Base-by-base conservation (phyloP, 2,113 vertebrate species). In the Emydura subglobosa region DNA sequence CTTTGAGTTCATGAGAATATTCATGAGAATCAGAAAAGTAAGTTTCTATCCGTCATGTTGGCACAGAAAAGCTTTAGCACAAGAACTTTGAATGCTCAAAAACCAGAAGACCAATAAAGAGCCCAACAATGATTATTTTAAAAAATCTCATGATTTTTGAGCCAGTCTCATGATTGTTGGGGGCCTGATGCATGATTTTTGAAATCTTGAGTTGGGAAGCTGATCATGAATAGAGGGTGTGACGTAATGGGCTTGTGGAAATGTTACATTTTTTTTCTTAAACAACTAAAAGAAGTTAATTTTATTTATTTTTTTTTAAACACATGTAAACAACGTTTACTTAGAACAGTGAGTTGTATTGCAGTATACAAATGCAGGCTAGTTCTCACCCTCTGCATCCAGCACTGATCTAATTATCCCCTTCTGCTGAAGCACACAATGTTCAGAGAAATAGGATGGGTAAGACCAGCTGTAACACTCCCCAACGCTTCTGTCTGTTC, bases 311-410 rank as follows among this genome's bases (percentile, higher is more conserved):
- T 39, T 91, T 80, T 29, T n/a, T 6, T 39, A 91, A 81, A 39
- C 72, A n/a, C 4, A 3, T 0, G 0, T 17, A 25, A 4, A 19
- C 47, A 50, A 84, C 19, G 81, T 74, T 24, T 83, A 0, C 50
- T 80, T 89, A 68, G 21, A 29, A 3, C 50, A 47, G 11, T 76
- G 19, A 83, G 57, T 17, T 85, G 54, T 89, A 50, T n/a, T 16
- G 2, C 49, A 21, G 65, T 68, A 51, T n/a, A 24, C 61, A 34
- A 82, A 22, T 34, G 61, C 29, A 39, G 57, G 16, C 83, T 49
- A n/a, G 54, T 79, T 88, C 22, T 42, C 86, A 19, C 49, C 50
- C 17, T 82, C 13, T 89, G 34, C 17, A 16, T 55, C 21, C 61
- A 53, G 54, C 8, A 29, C 61, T 85, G 6, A 55, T 94, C 34